Evolutionary conservation across 2,797 vertebrate genomes (phyloP), one percentile per base, ranked within the genome.

Genomic region (Mus caroli): DNA sequence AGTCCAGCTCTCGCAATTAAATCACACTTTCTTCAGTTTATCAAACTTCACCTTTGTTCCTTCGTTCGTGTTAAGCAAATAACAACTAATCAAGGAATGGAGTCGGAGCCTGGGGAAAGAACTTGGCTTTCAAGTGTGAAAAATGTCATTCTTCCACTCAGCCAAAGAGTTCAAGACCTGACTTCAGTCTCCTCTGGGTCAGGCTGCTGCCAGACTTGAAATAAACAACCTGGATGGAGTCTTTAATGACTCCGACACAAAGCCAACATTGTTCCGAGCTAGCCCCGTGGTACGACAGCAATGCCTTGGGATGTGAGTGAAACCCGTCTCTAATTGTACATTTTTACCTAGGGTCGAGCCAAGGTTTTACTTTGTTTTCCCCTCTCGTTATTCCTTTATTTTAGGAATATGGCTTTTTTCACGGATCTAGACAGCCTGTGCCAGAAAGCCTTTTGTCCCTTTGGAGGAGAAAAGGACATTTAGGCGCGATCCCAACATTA

Each of bases 311-410:
- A 86, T 37, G 67, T 62, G 62, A 95, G 95, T 73, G 93, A 96
- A 97, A 87, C 85, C 77, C 43, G 86, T 54, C 62, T 64, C 54
- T 94, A 76, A 77, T 60, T 93, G 88, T 82, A 87, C 82, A 87
- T 67, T 93, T 97, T 97, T 96, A 96, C 91, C 92, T 94, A 15
- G 58, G n/a, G 43, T 62, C 80, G 87, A 94, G 84, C 84, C 90
- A 94, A 96, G 84, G 26, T 79, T 94, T 88, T 78, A 64, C 79
- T 80, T 54, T 62, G 73, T 50, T 26, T 26, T 12, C 11, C 60
- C 92, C 90, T 76, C 60, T 82, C 43, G 0, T 80, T 28, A 0
- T 88, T 84, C n/a, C 71, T 83, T 94, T 77, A 56, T 34, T 31
- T 58, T 92, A 76, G 88, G n/a, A 93, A 50, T 69, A 40, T 13